These are phyloP conservation scores for Ibycter americanus DNA, from an alignment of 2,797 vertebrate genomes.

Conservation along the genomic window DNA sequence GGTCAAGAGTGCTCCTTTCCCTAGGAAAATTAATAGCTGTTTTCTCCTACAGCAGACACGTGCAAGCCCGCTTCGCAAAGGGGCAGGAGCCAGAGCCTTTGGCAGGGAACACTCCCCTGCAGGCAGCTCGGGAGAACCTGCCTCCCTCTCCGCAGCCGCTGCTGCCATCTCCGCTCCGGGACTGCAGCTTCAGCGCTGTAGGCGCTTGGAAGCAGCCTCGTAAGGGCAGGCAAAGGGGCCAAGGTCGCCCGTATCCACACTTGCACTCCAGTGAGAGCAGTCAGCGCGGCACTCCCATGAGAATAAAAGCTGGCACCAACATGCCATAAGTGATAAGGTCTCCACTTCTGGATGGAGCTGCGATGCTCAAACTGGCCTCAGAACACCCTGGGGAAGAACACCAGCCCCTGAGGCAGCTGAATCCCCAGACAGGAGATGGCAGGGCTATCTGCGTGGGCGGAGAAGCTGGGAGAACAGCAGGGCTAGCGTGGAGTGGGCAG, in stretches of 20 bases:
- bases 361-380: not conserved
- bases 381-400: not conserved
- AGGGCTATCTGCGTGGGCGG: not conserved
- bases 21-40: not conserved
- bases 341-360: not conserved
- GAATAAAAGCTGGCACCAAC: not conserved
- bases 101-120: not conserved
- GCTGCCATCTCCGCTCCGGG: not conserved
- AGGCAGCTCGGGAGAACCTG: not conserved
- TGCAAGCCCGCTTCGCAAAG: not conserved
- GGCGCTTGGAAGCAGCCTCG: not conserved
- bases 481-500: not conserved
- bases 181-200: not conserved
- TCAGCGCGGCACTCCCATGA: not conserved
- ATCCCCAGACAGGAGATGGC: not conserved
- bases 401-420: not conserved
- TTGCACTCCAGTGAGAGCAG: not conserved
- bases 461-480: not conserved
- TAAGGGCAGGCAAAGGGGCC: not conserved
- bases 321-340: not conserved
- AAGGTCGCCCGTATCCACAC: not conserved
- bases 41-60: not conserved
- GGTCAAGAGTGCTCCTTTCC: rapidly evolving
- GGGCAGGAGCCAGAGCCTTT: not conserved
- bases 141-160: not conserved